These are phyloP conservation scores for Cuniculus paca DNA, from an alignment of 2,797 vertebrate species.

Conservation along the genomic window DNA sequence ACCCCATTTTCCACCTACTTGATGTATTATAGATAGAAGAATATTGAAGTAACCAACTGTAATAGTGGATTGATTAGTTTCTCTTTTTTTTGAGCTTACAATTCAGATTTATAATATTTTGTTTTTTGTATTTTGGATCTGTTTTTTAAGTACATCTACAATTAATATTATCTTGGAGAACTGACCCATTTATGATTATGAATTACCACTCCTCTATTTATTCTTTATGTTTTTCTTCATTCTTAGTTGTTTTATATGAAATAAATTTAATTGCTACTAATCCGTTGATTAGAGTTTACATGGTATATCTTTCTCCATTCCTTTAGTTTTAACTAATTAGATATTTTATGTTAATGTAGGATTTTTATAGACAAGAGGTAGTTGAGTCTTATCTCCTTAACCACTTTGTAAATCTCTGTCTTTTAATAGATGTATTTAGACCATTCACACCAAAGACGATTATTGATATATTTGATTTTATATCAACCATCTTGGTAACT, in stretches of 20 bases:
- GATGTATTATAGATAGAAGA: background rate
- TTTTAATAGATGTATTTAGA: background rate
- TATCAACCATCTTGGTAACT: background rate
- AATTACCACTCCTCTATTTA: background rate
- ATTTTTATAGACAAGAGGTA: background rate
- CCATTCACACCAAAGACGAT: background rate
- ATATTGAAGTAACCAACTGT: background rate
- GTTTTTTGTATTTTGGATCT: background rate
- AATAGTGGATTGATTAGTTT: background rate
- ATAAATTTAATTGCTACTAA: background rate
- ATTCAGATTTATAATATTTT: background rate
- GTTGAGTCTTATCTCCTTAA: background rate
- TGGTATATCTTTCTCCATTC: background rate
- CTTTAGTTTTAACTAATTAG: background rate
- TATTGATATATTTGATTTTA: background rate
- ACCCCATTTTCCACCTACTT: background rate
- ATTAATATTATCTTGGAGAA: background rate
- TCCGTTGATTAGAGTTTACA: background rate
- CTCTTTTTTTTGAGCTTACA: background rate
- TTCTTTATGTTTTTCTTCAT: background rate
- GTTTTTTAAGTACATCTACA: background rate
- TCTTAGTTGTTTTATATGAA: background rate
- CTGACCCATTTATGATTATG: background rate
- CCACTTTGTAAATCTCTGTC: background rate
- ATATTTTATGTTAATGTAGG: background rate